phyloP scores from a whole-genome alignment of 2,888 invertebrate species.

The Amiota communis region DNA sequence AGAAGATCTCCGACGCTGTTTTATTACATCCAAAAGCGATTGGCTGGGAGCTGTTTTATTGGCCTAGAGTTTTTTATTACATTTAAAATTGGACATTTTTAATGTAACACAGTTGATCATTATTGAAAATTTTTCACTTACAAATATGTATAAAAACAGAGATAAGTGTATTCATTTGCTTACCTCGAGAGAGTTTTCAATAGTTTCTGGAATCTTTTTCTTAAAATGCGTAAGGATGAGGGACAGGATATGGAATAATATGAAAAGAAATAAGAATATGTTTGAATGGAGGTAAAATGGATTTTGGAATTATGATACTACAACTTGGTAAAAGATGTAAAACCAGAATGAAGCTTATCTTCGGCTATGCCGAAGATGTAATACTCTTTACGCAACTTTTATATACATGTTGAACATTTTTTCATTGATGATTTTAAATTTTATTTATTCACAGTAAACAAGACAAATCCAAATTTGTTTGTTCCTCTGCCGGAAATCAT shows the following conservation, averaged over 20 bases:
- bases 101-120: conserved; percentile 15
- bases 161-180: conserved; percentile 18
- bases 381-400: no score
- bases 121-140: conserved; percentile 17
- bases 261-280: neutral
- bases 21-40: conserved; percentile 61
- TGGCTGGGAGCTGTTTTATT: conserved; percentile 48
- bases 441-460: conserved; percentile 49
- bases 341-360: no score
- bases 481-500: conserved; percentile 77
- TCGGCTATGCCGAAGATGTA: no score
- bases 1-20: conserved; percentile 70
- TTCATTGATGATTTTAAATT: neutral
- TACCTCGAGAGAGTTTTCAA: conserved; percentile 41
- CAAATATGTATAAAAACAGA: neutral
- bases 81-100: neutral
- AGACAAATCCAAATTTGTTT: conserved; percentile 59
- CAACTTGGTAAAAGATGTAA: neutral
- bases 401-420: neutral
- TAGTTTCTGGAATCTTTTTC: conserved; percentile 40
- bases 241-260: neutral
- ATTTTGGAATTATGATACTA: neutral
- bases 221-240: conserved; percentile 21
- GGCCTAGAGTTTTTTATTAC: conserved; percentile 50
- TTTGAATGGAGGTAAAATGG: neutral